Evolutionary conservation across 2,113 vertebrate genomes (phyloP).

Genomic region (Ciconia stormi): DNA sequence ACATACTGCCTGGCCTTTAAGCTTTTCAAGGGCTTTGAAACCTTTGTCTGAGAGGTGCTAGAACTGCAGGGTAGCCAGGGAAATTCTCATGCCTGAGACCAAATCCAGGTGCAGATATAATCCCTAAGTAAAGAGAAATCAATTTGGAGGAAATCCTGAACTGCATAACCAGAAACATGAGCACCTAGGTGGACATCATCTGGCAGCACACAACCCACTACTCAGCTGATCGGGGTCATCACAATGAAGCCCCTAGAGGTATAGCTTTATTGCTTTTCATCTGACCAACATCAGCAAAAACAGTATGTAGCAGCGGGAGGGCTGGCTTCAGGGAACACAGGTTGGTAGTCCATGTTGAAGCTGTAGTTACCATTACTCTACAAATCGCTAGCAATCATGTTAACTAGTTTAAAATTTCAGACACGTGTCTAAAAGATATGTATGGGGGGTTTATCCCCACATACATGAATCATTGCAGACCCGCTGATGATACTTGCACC

Average conservation of each 20-base stretch:
- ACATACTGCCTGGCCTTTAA: background rate
- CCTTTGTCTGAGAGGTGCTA: background rate
- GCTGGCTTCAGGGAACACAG: background rate
- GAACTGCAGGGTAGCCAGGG: background rate
- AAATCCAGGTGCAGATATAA: background rate
- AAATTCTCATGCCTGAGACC: background rate
- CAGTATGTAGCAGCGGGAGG: accelerated
- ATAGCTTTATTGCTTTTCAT: background rate
- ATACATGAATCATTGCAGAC: background rate
- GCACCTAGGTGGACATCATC: background rate
- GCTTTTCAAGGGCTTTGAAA: background rate
- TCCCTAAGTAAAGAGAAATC: background rate
- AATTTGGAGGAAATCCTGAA: background rate
- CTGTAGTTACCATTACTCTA: background rate
- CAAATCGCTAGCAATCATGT: background rate
- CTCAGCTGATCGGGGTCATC: background rate
- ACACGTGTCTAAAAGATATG: background rate
- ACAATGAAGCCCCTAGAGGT: background rate
- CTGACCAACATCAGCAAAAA: background rate
- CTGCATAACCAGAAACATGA: background rate
- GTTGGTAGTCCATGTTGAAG: background rate
- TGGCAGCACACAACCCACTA: background rate
- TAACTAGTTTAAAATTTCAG: background rate
- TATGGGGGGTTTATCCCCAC: background rate
- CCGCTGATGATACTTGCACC: background rate